Conservation (phyloP, 2,888 invertebrate genomes). For the Drosophila diplacantha region DNA sequence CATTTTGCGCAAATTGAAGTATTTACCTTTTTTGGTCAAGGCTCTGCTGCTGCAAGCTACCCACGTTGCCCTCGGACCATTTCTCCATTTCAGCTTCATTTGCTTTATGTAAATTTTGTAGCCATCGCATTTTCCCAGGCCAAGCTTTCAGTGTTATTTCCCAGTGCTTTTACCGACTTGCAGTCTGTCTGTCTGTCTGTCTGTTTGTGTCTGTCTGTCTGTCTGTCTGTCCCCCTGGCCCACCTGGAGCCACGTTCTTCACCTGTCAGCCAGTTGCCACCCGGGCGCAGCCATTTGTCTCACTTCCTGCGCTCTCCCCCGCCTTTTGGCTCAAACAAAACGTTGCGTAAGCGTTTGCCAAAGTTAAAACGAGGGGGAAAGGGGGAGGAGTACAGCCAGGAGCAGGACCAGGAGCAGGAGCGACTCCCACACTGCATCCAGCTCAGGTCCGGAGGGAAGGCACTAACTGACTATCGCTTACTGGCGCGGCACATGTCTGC, state of each 20-base stretch:
- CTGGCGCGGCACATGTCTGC: constrained; percentile 59
- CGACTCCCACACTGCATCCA: constrained; percentile 9
- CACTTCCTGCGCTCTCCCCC: constrained; percentile 1
- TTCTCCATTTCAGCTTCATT: constrained; percentile 63
- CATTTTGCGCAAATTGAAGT: constrained; percentile 68
- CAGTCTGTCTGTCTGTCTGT: constrained; percentile 26
- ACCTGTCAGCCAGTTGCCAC: constrained; percentile 59
- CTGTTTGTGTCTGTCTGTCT: neutral
- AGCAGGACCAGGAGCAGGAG: neutral
- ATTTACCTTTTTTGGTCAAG: constrained; percentile 62
- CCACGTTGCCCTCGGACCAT: constrained; percentile 28
- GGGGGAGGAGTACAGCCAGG: neutral
- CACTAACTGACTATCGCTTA: constrained; percentile 63
- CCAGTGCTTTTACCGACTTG: constrained; percentile 55
- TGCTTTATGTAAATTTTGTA: constrained; percentile 63
- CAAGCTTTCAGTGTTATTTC: constrained; percentile 50
- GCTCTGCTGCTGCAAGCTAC: constrained; percentile 27
- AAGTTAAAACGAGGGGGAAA: constrained; percentile 45
- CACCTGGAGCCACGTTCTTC: constrained; percentile 35
- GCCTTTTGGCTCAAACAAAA: constrained; percentile 48
- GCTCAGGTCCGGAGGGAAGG: constrained; percentile 12
- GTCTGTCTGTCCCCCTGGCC: constrained; percentile 1
- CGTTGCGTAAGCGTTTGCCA: constrained; percentile 68
- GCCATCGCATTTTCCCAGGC: neutral
- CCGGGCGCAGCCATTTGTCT: constrained; percentile 62